Conservation (phyloP, 2,113 vertebrate species). For the Donacobius atricapilla region DNA sequence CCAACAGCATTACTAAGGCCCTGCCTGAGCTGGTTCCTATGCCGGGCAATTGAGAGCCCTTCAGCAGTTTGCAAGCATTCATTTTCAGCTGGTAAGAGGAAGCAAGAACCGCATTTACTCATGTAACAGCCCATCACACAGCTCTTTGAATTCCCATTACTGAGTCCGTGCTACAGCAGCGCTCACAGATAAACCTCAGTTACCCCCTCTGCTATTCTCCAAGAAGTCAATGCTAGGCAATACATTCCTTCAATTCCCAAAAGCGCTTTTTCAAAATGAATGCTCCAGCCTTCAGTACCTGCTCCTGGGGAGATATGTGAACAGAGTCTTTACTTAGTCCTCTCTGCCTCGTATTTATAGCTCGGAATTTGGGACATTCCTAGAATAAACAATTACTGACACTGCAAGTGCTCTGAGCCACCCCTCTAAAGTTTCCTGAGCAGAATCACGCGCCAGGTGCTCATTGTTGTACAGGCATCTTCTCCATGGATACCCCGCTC, state of each 20-base stretch:
- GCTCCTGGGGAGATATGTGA: neutral
- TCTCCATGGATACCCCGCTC: neutral
- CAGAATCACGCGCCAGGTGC: neutral
- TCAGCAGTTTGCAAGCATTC: neutral
- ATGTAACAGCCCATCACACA: neutral
- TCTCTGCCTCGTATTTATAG: neutral
- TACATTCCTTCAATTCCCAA: neutral
- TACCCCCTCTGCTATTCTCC: neutral
- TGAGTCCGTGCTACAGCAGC: neutral
- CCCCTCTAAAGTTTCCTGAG: neutral
- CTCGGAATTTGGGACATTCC: neutral
- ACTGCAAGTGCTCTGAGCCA: neutral
- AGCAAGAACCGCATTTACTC: slow-evolving; percentile 7
- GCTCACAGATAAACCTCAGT: neutral
- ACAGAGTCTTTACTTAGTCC: neutral
- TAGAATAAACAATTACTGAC: neutral
- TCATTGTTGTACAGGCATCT: neutral
- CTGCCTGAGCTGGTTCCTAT: neutral
- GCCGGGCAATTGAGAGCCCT: neutral
- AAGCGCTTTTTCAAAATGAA: neutral
- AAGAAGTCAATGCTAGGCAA: neutral
- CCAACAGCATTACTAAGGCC: neutral
- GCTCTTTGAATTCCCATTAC: neutral
- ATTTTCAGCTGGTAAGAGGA: neutral
- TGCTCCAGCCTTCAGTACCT: neutral